phyloP scores from a whole-genome alignment of 2,797 vertebrate genomes.

The Betta splendens region DNA sequence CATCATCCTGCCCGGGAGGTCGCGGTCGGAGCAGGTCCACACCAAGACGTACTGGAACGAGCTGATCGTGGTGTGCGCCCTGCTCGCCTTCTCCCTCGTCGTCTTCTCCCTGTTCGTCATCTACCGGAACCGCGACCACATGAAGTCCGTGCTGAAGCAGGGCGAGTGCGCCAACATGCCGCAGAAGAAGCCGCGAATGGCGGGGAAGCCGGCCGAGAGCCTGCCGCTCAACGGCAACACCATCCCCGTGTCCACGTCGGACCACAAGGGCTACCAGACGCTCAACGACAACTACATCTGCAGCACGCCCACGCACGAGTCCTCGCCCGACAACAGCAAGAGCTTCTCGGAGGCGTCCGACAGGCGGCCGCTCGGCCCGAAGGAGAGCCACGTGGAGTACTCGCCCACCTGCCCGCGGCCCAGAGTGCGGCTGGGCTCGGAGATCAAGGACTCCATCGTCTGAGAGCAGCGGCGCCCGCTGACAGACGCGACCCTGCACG shows the following conservation, averaged over 20 bases:
- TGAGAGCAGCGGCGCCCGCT: constrained; percentile 71
- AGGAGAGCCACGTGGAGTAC: constrained; percentile 91
- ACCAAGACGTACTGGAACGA: constrained; percentile 91
- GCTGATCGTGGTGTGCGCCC: constrained; percentile 87
- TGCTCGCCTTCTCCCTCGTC: constrained; percentile 79
- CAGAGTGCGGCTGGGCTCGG: constrained; percentile 91
- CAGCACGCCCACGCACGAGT: constrained; percentile 87
- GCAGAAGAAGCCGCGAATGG: constrained; percentile 83
- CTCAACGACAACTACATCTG: constrained; percentile 91
- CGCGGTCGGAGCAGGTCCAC: constrained; percentile 66
- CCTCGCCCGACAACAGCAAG: constrained; percentile 82
- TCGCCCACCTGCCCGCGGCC: constrained; percentile 88
- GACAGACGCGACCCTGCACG: constrained; percentile 46
- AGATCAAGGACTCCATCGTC: constrained; percentile 95
- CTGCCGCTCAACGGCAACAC: constrained; percentile 88
- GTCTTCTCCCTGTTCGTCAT: constrained; percentile 84
- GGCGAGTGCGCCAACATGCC: constrained; percentile 83
- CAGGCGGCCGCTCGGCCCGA: constrained; percentile 87
- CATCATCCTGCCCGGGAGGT: constrained; percentile 61
- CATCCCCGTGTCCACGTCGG: constrained; percentile 81
- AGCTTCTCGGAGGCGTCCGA: constrained; percentile 90
- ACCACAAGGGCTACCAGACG: constrained; percentile 97
- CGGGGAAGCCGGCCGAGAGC: constrained; percentile 82
- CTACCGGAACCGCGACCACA: constrained; percentile 84
- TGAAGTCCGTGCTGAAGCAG: constrained; percentile 91